Conservation (phyloP, 1,140 invertebrate species). For the Bombus sibiricus region DNA sequence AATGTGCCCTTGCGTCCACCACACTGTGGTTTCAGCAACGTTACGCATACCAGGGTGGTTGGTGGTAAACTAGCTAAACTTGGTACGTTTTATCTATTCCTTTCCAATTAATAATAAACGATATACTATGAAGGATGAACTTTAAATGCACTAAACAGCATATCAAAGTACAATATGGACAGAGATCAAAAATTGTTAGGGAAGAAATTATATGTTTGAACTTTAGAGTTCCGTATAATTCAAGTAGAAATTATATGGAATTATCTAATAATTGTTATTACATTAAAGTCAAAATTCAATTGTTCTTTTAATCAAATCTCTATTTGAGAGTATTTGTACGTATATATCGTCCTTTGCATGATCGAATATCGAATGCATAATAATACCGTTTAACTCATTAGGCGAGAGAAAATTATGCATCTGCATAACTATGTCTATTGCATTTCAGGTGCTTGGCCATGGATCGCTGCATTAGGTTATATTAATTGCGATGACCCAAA, state of each 20-base stretch:
- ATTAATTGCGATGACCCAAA: not conserved
- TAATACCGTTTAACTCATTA: not conserved
- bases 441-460: conserved; percentile 73
- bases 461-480: conserved; percentile 59
- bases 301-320: no score
- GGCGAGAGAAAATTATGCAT: not conserved
- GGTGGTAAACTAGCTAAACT: conserved; percentile 69
- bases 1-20: conserved; percentile 63
- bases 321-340: no score
- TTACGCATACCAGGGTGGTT: conserved; percentile 61
- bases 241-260: no score
- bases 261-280: no score
- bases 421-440: no score
- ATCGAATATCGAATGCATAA: not conserved
- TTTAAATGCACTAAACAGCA: no score
- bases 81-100: conserved; percentile 49
- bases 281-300: no score
- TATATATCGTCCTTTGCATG: no score
- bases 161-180: no score
- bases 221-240: no score
- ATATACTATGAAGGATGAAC: not conserved
- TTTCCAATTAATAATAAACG: not conserved
- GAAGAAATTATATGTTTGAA: no score
- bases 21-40: conserved; percentile 71
- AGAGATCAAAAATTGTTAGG: no score